phyloP scores from a whole-genome alignment of 2,888 invertebrate species.

The Standfussiana lucernea region DNA sequence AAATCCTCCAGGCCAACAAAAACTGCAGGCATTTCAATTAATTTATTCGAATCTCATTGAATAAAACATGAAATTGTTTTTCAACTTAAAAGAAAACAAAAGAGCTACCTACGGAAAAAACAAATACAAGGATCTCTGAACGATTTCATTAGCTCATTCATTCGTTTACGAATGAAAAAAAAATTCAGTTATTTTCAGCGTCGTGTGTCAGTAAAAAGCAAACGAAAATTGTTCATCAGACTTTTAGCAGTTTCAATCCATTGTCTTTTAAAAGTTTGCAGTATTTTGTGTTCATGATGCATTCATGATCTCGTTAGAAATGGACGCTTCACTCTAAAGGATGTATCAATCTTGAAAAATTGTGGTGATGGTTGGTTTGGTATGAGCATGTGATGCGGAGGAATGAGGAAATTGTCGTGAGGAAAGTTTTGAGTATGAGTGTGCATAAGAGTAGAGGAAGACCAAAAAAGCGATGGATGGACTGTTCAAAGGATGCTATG shows the following conservation, averaged over 20 bases:
- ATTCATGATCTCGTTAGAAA: not conserved
- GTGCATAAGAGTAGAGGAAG: too few relatives aligned
- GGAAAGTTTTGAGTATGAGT: too few relatives aligned
- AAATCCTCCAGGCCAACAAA: not conserved
- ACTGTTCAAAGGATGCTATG: too few relatives aligned
- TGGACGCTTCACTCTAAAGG: not conserved
- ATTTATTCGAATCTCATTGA: not conserved
- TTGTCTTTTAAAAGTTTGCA: not conserved
- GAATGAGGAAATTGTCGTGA: too few relatives aligned
- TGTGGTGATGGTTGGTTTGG: too few relatives aligned
- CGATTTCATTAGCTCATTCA: slow-evolving; percentile 4
- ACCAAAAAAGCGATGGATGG: too few relatives aligned
- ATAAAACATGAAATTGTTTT: not conserved
- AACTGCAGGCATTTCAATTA: not conserved
- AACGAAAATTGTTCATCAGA: slow-evolving; percentile 7
- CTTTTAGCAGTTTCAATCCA: not conserved
- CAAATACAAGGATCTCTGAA: not conserved
- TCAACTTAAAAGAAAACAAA: slow-evolving; percentile 9
- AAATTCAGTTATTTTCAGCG: not conserved
- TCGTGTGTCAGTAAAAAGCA: not conserved
- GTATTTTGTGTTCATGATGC: not conserved
- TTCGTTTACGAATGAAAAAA: slow-evolving; percentile 2
- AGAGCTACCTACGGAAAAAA: not conserved
- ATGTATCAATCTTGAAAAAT: not conserved
- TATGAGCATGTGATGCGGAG: too few relatives aligned